Conservation (phyloP, 2,888 invertebrate species). For the Acleris emargana region DNA sequence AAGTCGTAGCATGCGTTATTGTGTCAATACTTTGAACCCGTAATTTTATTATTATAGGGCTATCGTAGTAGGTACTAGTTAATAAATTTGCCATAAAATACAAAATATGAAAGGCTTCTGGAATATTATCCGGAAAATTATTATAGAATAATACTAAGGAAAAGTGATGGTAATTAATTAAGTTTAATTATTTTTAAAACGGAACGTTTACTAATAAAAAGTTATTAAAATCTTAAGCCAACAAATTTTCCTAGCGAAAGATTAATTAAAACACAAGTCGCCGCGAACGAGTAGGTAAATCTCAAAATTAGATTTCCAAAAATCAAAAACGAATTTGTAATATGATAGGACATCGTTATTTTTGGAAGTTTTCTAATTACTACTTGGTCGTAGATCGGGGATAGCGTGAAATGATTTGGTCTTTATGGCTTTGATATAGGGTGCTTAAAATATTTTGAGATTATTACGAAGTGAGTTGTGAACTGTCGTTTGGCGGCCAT, state of each 20-base stretch:
- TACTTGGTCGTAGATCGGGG: conserved; percentile 52
- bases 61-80: no score
- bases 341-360: conserved; percentile 74
- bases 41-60: conserved; percentile 25
- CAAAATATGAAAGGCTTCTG: neutral
- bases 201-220: conserved; percentile 7
- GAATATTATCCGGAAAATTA: no score
- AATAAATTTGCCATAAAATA: neutral
- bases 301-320: conserved; percentile 74
- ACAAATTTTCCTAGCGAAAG: conserved; percentile 49
- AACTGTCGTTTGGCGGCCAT: conserved; percentile 62
- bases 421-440: conserved; percentile 49
- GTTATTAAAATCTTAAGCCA: conserved; percentile 25
- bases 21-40: conserved; percentile 31
- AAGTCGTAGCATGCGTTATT: conserved; percentile 39
- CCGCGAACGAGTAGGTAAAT: conserved; percentile 60
- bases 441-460: conserved; percentile 39
- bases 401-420: conserved; percentile 46
- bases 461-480: conserved; percentile 45
- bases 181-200: conserved; percentile 5
- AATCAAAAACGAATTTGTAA: conserved; percentile 80
- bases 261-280: conserved; percentile 62
- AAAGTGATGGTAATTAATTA: neutral
- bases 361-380: conserved; percentile 70
- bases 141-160: no score